Base-by-base conservation (phyloP, 2,113 vertebrate species). In the Campylomormyrus numenius region DNA sequence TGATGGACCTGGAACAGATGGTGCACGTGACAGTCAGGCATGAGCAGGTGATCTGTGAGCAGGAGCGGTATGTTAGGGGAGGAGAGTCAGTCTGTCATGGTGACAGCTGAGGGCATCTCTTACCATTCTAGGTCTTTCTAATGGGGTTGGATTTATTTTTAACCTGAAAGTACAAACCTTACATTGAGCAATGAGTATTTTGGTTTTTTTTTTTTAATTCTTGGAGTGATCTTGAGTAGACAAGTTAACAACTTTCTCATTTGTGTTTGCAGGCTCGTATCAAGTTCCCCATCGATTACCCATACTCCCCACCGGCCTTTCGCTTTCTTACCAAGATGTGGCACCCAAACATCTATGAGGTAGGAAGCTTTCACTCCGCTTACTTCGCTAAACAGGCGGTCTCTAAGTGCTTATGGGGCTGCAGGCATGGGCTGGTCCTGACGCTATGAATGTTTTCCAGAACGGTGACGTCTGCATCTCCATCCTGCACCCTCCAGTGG, bases 321-420 rank as follows among this genome's bases (percentile, higher is more conserved):
- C 95, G 98, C n/a, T 99, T 99, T 94, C 95, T 99, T 85, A 99
- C 98, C 87, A 99, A 99, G 94, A 99, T 99, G 98, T 99, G 98
- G 98, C 98, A 99, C 93, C 98, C 98, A 39, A 99, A 99, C 94
- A 99, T 99, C 92, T 99, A 99, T 0, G 98, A 99, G 98, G 98
- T 98, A 92, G 62, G 88, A 10, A 50, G 21, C 6, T 27, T 27
- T 62, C 3, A 62, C 19, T 24, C 83, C 0, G 45, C 31, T 7
- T 11, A 5, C 9, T 19, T 19, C 2, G 0, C 31, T 21, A 6
- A 19, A 87, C 50, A 49, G 39, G n/a, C 87, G 21, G 42, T 58
- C 66, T n/a, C 31, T 58, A 58, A 62, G 31, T 21, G 80, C 56
- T n/a, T 9, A 10, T 56, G 21, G 31, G 27, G 74, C 19, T 39